Base-by-base conservation (phyloP, 2,888 invertebrate genomes). In the Pyrgus malvae region DNA sequence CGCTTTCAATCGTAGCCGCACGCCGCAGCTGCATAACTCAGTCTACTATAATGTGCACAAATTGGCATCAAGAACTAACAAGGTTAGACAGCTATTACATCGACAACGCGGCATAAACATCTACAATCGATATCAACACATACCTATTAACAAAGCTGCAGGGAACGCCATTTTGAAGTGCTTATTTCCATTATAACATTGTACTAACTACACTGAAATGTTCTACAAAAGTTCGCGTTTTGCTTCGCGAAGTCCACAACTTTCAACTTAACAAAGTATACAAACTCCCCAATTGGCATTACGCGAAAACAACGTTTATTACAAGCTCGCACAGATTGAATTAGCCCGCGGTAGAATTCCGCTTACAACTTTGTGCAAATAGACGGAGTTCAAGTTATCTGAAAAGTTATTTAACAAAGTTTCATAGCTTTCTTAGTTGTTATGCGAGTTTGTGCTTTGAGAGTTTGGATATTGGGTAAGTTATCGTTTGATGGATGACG, bases 371-470 rank as follows among this genome's bases (percentile, higher is more conserved):
- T 86, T 87, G 83, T 74, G 77, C 83, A 88, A 88, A 87, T 86
- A 88, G 77, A 80, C 78, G 74, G 80, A 87, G 83, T 88, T 88
- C 87, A 89, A 90, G 88, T 90, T 90, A 90, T 90, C 89, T 89
- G 89, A 90, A 90, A 90, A 90, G 89, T 90, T 90, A 90, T 89
- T 90, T 89, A 90, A 90, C 90, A 90, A 90, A 90, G 90, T 90
- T 90, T 90, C 90, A 89, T 89, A 88, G 89, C 89, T 86, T 88
- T 89, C 83, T 83, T 76, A 75, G 73, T 63, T 65, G 83, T 72
- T 70, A 70, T 65, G 67, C 71, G 80, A 88, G 76, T 83, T 80
- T 84, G 78, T 64, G 77, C 84, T 80, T 69, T 86, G 74, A 71
- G 72, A 60, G 65, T 67, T 67, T 59, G 67, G 67, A 70, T 42